Conservation (phyloP, 1,140 invertebrate species). For the Propsilocerus akamusi region DNA sequence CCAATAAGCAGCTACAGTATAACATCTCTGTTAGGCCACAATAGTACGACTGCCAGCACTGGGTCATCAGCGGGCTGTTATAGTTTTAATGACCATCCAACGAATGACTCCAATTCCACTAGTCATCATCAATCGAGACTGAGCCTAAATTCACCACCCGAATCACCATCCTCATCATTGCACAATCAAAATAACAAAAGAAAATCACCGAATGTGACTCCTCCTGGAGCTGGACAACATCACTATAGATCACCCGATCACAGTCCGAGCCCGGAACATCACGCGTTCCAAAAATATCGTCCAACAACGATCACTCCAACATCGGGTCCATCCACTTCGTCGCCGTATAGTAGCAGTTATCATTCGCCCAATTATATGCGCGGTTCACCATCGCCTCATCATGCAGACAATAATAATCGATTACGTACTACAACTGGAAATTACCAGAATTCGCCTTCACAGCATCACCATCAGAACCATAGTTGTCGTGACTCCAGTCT, state of each 20-base stretch:
- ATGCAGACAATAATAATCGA: neutral
- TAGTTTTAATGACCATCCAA: slow-evolving; percentile 14
- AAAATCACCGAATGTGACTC: neutral
- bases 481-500: neutral
- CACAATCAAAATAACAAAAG: slow-evolving; percentile 1
- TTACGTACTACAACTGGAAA: neutral
- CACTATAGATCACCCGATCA: neutral
- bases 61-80: slow-evolving; percentile 11
- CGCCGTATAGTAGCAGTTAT: neutral
- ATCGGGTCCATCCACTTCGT: neutral
- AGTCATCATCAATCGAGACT: neutral
- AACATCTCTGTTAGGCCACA: slow-evolving; percentile 46
- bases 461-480: neutral
- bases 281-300: slow-evolving; percentile 2
- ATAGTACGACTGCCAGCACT: slow-evolving; percentile 16
- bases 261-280: neutral
- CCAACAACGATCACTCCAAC: neutral
- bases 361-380: neutral
- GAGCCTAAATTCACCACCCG: neutral
- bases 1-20: slow-evolving; percentile 51
- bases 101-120: neutral
- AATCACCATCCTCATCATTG: neutral
- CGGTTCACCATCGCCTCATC: slow-evolving; percentile 4
- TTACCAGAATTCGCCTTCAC: neutral
- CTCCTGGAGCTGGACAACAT: neutral